These are phyloP conservation scores for Lithophane ornitopus DNA, from an alignment of 2,888 invertebrate genomes.

Conservation along the genomic window DNA sequence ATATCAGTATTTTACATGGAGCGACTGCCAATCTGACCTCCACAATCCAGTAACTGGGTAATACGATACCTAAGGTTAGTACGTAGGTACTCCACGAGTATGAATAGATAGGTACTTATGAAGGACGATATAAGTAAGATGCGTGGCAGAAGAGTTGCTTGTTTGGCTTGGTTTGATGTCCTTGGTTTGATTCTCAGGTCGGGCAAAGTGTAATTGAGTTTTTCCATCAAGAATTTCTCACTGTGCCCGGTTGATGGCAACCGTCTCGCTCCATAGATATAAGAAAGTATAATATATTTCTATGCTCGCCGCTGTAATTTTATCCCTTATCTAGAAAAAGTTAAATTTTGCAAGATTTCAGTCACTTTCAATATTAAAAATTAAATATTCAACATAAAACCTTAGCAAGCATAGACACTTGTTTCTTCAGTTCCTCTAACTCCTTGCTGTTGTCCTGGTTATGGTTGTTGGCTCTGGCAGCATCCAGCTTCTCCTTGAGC, in stretches of 20 bases:
- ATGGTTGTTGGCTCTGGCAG: conserved; percentile 69
- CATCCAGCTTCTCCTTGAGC: conserved; percentile 82
- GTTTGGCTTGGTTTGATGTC: neutral
- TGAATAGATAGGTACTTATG: neutral
- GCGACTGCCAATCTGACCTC: too few relatives aligned
- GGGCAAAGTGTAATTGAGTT: neutral
- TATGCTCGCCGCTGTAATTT: too few relatives aligned
- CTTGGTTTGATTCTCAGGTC: neutral
- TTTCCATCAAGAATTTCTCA: neutral
- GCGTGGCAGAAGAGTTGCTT: neutral
- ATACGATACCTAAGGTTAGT: too few relatives aligned
- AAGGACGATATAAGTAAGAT: neutral
- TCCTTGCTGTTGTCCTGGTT: conserved; percentile 77
- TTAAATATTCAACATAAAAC: conserved; percentile 15
- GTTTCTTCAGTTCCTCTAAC: conserved; percentile 80
- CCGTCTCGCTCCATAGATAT: too few relatives aligned
- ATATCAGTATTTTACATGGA: too few relatives aligned
- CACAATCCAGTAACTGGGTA: too few relatives aligned
- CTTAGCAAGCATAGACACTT: conserved; percentile 80
- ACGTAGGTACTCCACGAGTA: neutral
- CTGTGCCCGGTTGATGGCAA: neutral
- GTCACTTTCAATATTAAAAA: neutral
- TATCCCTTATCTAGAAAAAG: neutral
- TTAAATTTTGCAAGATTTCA: neutral
- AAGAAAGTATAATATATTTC: too few relatives aligned